These are phyloP conservation scores for Zalophus californianus DNA, from an alignment of 2,797 vertebrate genomes.

Conservation along the genomic window DNA sequence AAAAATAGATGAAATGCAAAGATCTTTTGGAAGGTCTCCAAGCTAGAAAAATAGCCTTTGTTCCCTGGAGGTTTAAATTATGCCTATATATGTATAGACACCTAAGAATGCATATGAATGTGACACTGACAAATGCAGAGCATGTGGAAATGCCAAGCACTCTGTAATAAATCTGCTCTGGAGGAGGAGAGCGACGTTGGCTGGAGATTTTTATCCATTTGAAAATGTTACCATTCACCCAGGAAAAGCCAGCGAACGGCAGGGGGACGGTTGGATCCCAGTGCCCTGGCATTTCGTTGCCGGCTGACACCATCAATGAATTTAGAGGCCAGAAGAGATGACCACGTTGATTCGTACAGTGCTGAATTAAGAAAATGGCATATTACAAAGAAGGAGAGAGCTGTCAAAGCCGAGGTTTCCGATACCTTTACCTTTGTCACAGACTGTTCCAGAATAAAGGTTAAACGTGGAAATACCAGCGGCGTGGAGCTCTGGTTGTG, in stretches of 20 bases:
- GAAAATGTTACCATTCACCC: constrained; percentile 83
- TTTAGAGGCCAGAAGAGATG: constrained; percentile 61
- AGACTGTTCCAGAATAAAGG: constrained; percentile 40
- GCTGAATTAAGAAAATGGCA: constrained; percentile 54
- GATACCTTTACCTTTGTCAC: constrained; percentile 41
- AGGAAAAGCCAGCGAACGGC: constrained; percentile 66
- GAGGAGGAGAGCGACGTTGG: constrained; percentile 79
- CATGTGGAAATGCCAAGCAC: constrained; percentile 80
- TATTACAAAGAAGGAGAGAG: constrained; percentile 30
- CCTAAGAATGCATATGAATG: constrained; percentile 71
- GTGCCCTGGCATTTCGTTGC: constrained; percentile 75
- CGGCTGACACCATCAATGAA: constrained; percentile 67
- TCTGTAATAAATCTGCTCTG: constrained; percentile 82
- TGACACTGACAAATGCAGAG: constrained; percentile 72
- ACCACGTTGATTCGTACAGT: background rate
- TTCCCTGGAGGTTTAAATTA: constrained; percentile 70
- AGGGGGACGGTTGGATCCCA: constrained; percentile 69
- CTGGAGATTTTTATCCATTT: constrained; percentile 81
- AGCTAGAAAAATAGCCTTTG: constrained; percentile 81
- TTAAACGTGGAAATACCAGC: constrained; percentile 14
- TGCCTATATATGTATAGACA: constrained; percentile 73
- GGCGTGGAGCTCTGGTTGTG: background rate
- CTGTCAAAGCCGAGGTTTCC: background rate
- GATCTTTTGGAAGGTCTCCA: constrained; percentile 76
- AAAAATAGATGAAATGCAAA: constrained; percentile 78